These are phyloP conservation scores for Drosophila paracracens DNA, from an alignment of 2,888 invertebrate genomes.

Conservation along the genomic window DNA sequence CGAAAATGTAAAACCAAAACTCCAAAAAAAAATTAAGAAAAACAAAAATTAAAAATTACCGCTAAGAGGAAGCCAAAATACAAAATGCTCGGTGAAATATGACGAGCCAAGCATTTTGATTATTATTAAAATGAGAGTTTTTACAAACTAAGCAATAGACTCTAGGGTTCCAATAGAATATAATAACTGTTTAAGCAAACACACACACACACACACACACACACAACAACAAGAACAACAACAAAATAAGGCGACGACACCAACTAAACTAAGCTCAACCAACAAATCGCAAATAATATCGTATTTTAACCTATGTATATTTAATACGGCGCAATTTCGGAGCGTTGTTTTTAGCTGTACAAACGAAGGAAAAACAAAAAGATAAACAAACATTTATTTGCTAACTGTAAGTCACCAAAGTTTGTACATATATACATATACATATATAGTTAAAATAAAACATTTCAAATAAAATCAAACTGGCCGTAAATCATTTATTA, in stretches of 20 bases:
- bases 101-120: slow-evolving; percentile 14
- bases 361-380: not conserved
- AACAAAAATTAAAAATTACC: slow-evolving; percentile 10
- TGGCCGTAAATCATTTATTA: not conserved
- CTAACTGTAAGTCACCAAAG: slow-evolving; percentile 71
- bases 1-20: slow-evolving; percentile 47
- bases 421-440: slow-evolving; percentile 49
- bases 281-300: slow-evolving; percentile 47
- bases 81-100: slow-evolving; percentile 18
- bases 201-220: slow-evolving; percentile 11
- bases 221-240: not conserved
- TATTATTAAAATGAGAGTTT: slow-evolving; percentile 20
- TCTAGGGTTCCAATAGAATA: slow-evolving; percentile 36
- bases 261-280: slow-evolving; percentile 51
- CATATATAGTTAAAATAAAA: slow-evolving; percentile 51
- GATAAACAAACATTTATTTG: slow-evolving; percentile 21
- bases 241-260: slow-evolving; percentile 15
- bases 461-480: slow-evolving; percentile 38
- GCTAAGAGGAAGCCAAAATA: slow-evolving; percentile 48
- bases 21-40: slow-evolving; percentile 27
- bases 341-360: slow-evolving; percentile 44
- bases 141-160: slow-evolving; percentile 35
- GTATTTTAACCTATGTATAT: slow-evolving; percentile 21
- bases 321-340: slow-evolving; percentile 12
- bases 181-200: slow-evolving; percentile 14